phyloP scores from a whole-genome alignment of 2,113 vertebrate genomes.

The Oreochromis niloticus region DNA sequence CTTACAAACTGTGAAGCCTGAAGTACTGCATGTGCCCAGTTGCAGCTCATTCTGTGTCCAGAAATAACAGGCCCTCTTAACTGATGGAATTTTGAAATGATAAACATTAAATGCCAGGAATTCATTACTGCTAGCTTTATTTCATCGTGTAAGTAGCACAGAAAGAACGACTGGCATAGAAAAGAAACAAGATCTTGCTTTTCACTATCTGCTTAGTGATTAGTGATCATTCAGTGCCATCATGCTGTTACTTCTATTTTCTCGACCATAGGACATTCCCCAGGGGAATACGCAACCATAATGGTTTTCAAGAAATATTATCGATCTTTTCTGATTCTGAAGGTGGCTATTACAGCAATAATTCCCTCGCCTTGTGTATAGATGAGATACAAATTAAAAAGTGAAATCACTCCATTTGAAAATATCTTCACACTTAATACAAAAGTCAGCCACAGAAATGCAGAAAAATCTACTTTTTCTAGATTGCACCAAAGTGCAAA shows the following conservation, averaged over 20 bases:
- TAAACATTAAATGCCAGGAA: constrained; percentile 23
- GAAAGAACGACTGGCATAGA: not conserved
- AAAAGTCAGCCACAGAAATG: too few species aligned
- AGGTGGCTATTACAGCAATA: constrained; percentile 24
- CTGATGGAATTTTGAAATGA: not conserved
- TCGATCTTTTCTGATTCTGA: constrained; percentile 46
- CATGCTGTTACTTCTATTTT: constrained; percentile 52
- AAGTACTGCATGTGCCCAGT: constrained; percentile 31
- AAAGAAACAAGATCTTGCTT: constrained; percentile 47
- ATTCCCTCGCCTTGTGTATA: constrained; percentile 13
- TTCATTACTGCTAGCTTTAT: constrained; percentile 38
- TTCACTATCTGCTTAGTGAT: constrained; percentile 56
- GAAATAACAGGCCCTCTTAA: constrained; percentile 22
- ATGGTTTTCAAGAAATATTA: constrained; percentile 69
- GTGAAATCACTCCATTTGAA: constrained; percentile 13
- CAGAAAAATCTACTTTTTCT: too few species aligned
- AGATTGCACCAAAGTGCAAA: not conserved
- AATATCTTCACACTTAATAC: too few species aligned
- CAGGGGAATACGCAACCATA: constrained; percentile 43
- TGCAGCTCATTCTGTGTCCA: constrained; percentile 1
- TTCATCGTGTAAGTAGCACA: not conserved
- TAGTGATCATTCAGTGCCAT: constrained; percentile 49
- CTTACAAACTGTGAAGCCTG: constrained; percentile 21
- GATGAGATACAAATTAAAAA: constrained; percentile 9
- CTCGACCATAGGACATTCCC: constrained; percentile 13